Evolutionary conservation across 2,888 invertebrate species (phyloP), one percentile per base, ranked within the genome.

Genomic region (Nipponacmea schrenckii): DNA sequence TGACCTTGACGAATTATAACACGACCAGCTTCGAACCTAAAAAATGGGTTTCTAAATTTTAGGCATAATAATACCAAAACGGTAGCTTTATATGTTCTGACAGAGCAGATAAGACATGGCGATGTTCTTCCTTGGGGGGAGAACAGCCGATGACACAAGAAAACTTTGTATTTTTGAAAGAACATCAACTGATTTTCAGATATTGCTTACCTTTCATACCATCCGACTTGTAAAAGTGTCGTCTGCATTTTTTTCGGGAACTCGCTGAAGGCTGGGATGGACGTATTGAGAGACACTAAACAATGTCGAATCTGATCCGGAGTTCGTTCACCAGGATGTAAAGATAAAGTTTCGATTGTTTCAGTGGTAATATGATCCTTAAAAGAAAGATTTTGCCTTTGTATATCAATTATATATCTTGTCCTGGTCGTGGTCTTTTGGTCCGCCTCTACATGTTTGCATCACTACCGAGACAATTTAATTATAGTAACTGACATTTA

Each of bases 1-100:
- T 88, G 88, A 12, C 87, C 87, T 75, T 88, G 87, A 68, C 88
- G 74, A n/a, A 88, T 88, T 62, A 88, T 88, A 0, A 88, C 85
- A 10, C 85, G 75, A 62, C 83, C 83, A 20, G 83, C 80, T 66
- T 83, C 83, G 74, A 83, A 83, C 44, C 84, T 84, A 77, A 39
- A 79, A n/a, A 78, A 14, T 24, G 4, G 31, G 66, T 39, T 15
- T 5, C 4, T 8, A 8, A 8, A 8, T 7, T 5, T 39, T 5
- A 8, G 10, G 7, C 39, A 39, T 39, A 39, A 39, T 8, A 5
- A 39, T 39, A 39, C 8, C 4, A 39, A 39, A 39, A 39, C 5
- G 39, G 7, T 8, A 39, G n/a, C n/a, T n/a, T n/a, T n/a, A n/a
- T n/a, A n/a, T n/a, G n/a, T n/a, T n/a, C n/a, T n/a, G n/a, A n/a